Conservation (phyloP, 2,888 invertebrate species). For the Drosophila fungiperda region DNA sequence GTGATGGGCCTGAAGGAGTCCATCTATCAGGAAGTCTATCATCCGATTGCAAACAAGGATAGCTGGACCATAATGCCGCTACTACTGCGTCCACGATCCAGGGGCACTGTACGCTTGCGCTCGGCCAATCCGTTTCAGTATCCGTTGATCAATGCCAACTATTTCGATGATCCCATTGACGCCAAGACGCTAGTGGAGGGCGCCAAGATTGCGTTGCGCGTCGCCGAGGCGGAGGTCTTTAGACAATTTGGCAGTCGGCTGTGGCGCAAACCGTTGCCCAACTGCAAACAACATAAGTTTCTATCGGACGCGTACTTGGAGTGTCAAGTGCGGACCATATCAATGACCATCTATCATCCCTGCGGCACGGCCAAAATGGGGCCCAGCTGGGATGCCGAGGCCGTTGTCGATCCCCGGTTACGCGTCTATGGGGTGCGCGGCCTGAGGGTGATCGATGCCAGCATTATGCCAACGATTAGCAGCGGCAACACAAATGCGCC, state of each 20-base stretch:
- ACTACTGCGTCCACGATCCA: conserved; percentile 91
- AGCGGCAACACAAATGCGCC: conserved; percentile 96
- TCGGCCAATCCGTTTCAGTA: conserved; percentile 94
- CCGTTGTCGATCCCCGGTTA: conserved; percentile 93
- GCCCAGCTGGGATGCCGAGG: conserved; percentile 90
- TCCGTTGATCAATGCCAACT: conserved; percentile 96
- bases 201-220: conserved; percentile 90
- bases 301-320: conserved; percentile 93
- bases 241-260: conserved; percentile 92
- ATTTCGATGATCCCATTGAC: conserved; percentile 92
- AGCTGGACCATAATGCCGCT: conserved; percentile 94
- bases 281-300: conserved; percentile 90
- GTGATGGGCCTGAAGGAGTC: conserved; percentile 92
- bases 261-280: conserved; percentile 91
- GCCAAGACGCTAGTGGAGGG: conserved; percentile 94
- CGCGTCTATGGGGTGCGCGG: conserved; percentile 92
- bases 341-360: conserved; percentile 96
- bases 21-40: conserved; percentile 91
- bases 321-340: conserved; percentile 93
- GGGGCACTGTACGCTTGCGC: conserved; percentile 91
- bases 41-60: conserved; percentile 91
- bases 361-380: conserved; percentile 96
- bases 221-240: conserved; percentile 91
- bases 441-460: conserved; percentile 83
- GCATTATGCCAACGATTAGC: conserved; percentile 59